Conservation (phyloP, 2,113 vertebrate genomes). For the Callocephalon fimbriatum region DNA sequence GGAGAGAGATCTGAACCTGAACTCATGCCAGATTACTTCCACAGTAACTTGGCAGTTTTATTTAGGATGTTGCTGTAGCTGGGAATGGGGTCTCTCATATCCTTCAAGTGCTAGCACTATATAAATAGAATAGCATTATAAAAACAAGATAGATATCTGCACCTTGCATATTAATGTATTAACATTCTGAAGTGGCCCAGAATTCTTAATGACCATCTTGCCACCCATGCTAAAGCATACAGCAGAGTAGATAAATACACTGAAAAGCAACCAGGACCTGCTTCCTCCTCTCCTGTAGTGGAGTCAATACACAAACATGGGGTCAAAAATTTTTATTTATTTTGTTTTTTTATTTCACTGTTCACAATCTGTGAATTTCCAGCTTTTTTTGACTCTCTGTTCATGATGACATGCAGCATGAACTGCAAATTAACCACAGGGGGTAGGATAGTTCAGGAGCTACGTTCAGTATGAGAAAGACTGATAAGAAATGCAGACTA, state of each 20-base stretch:
- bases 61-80: constrained; percentile 26
- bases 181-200: not conserved
- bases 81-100: constrained; percentile 4
- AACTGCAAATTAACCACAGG: not conserved
- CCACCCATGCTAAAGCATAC: not conserved
- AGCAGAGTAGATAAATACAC: not conserved
- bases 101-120: constrained; percentile 22
- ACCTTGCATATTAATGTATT: constrained; percentile 53
- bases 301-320: not conserved
- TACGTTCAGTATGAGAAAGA: not conserved
- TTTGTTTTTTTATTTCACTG: not conserved
- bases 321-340: not conserved
- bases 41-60: constrained; percentile 33
- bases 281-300: not conserved
- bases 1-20: not conserved
- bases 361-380: not conserved
- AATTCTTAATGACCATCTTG: not conserved
- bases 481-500: not conserved
- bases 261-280: not conserved
- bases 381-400: not conserved
- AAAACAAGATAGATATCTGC: constrained; percentile 31
- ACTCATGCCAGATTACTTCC: constrained; percentile 32
- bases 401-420: not conserved
- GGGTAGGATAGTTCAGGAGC: not conserved
- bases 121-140: constrained; percentile 53